Conservation (phyloP, 1,140 invertebrate species). For the Melipona quadrifasciata region DNA sequence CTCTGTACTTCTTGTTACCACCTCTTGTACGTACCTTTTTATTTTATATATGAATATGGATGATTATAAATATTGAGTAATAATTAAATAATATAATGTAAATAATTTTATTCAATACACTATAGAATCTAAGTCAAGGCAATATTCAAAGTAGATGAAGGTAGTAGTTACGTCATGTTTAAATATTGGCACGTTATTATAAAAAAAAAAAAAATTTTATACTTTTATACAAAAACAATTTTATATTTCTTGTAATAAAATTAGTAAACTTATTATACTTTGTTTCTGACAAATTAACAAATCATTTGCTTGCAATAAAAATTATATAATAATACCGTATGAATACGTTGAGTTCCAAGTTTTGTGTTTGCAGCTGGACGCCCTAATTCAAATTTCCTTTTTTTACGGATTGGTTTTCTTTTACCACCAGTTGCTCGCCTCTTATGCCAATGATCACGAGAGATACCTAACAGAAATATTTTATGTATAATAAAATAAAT, state of each 20-base stretch:
- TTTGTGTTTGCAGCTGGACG: conserved; percentile 99
- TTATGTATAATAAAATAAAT: background rate
- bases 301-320: background rate
- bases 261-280: background rate
- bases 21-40: conserved; percentile 90
- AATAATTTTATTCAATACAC: conserved; percentile 72
- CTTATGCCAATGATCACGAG: conserved; percentile 99
- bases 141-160: conserved; percentile 78
- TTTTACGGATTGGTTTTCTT: conserved; percentile 96
- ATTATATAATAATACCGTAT: conserved; percentile 85
- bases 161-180: conserved; percentile 66
- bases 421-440: conserved; percentile 98
- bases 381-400: conserved; percentile 99
- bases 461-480: conserved; percentile 90
- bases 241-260: background rate
- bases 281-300: background rate
- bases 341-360: conserved; percentile 94
- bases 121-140: conserved; percentile 77
- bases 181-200: background rate
- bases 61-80: background rate
- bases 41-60: conserved; percentile 26
- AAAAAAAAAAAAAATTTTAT: background rate
- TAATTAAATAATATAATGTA: background rate
- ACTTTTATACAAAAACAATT: background rate
- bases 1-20: conserved; percentile 98